Percentiles rank a stretch among this genome's conserved stretches.
These are phyloP conservation scores for Eunapius fragilis DNA, from an alignment of 37 sponge, comb jelly and placozoan genomes.

Conservation along the genomic window DNA sequence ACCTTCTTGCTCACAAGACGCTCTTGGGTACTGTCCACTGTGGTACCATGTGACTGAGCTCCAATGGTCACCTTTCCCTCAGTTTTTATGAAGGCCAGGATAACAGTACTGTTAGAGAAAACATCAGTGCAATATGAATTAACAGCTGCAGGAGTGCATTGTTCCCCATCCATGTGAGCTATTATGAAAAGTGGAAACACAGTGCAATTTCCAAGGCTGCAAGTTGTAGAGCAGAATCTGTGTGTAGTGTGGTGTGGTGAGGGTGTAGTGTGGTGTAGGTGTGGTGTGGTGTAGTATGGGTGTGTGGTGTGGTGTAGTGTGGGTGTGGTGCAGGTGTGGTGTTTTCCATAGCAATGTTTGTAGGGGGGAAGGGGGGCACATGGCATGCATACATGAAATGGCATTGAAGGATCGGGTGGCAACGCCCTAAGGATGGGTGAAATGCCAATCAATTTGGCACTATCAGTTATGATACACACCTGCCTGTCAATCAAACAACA, in stretches of 20 bases:
- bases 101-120: constrained; percentile 14
- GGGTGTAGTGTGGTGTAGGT: no score
- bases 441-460: neutral
- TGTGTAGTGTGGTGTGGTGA: no score
- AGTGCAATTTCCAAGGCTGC: no score
- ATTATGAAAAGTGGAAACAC: no score
- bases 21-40: neutral
- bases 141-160: neutral
- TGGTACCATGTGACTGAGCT: neutral
- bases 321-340: no score
- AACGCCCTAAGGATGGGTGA: neutral
- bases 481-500: no score
- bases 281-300: no score
- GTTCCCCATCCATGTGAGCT: no score
- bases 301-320: no score
- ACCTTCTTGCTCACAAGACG: neutral
- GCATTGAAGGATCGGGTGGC: neutral
- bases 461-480: no score
- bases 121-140: neutral
- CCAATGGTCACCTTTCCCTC: constrained; percentile 27
- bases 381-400: neutral
- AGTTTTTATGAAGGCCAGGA: constrained; percentile 61
- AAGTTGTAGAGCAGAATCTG: no score
- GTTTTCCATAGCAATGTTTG: neutral
- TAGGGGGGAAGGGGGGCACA: no score